Evolutionary conservation across 2,797 vertebrate genomes (phyloP), one percentile per base, ranked within the genome.

Genomic region (Chrysocyon brachyurus): DNA sequence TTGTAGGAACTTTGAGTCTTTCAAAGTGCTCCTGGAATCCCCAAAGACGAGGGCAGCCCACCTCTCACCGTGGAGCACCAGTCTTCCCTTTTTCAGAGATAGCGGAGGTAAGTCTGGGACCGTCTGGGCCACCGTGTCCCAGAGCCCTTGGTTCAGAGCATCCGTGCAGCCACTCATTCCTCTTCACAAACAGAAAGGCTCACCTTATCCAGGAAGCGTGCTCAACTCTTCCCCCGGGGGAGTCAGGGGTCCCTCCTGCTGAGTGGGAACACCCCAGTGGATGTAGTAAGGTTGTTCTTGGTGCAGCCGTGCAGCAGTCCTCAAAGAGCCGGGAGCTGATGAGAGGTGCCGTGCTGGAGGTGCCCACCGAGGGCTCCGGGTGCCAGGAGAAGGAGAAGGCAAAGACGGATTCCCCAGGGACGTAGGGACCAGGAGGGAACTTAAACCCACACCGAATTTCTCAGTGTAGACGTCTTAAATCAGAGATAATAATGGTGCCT

Each of bases 161-260:
- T 33, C 16, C 19, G 19, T 11, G 3, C 2, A 56, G 28, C 21
- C 52, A 77, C 72, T 54, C 4, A 31, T 36, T 61, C 9, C 17
- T 94, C 46, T 83, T 89, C 11, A 52, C 64, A 93, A 68, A 40
- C 49, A 59, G 6, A n/a, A 72, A 72, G 12, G 52, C n/a, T 31
- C 10, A 9, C 0, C 26, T 79, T 83, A 57, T 57, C n/a, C 28
- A 54, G 52, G 73, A 84, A 73, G 73, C 33, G 46, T 59, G 19
- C 21, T 61, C 26, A 73, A 1, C 26, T 77, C 19, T 79, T 4
- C 22, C 10, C 4, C 52, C 26, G 70, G 40, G 87, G 31, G 12
- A 70, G 49, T 63, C 52, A 82, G 15, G 12, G 49, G 2, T 31
- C 21, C 21, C 86, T 84, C 0, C 4, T 82, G 21, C 28, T 11